Percentiles rank a stretch among this genome's conserved stretches.
Conservation (phyloP, 1,140 invertebrate species). For the Wasmannia auropunctata region DNA sequence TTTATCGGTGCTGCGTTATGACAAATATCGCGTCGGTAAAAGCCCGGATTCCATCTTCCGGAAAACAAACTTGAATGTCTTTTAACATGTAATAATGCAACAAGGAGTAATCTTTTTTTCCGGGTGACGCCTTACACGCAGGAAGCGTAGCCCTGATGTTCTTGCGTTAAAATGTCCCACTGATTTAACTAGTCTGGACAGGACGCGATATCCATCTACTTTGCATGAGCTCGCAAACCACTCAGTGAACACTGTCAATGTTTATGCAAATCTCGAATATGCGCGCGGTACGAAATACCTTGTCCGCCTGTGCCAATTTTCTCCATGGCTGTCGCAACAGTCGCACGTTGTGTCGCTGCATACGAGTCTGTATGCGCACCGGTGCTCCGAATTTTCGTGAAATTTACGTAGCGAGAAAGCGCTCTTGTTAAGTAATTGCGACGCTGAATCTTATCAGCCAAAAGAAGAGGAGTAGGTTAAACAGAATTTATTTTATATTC, state of each 20-base stretch:
- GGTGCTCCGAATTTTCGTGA: conserved; percentile 17
- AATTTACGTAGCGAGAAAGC: conserved; percentile 14
- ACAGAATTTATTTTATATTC: background rate
- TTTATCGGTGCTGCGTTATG: too few species aligned
- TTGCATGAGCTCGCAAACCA: conserved; percentile 58
- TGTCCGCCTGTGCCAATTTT: conserved; percentile 48
- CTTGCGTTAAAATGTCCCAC: conserved; percentile 42
- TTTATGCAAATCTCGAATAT: conserved; percentile 60
- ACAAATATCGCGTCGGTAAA: too few species aligned
- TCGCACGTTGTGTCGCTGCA: conserved; percentile 22
- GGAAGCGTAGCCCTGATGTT: conserved; percentile 12
- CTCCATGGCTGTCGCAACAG: conserved; percentile 28
- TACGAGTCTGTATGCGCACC: background rate
- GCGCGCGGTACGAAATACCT: conserved; percentile 38
- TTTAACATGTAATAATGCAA: background rate
- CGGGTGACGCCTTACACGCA: background rate
- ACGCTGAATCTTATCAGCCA: background rate
- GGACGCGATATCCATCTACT: conserved; percentile 48
- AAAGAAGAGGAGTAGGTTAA: background rate
- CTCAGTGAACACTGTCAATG: conserved; percentile 60
- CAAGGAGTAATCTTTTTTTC: background rate
- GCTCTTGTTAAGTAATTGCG: conserved; percentile 9
- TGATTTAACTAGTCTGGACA: conserved; percentile 52
- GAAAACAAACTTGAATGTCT: background rate
- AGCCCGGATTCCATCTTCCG: too few species aligned